Base-by-base conservation (phyloP, 2,888 invertebrate genomes). In the Schizaphis graminum region DNA sequence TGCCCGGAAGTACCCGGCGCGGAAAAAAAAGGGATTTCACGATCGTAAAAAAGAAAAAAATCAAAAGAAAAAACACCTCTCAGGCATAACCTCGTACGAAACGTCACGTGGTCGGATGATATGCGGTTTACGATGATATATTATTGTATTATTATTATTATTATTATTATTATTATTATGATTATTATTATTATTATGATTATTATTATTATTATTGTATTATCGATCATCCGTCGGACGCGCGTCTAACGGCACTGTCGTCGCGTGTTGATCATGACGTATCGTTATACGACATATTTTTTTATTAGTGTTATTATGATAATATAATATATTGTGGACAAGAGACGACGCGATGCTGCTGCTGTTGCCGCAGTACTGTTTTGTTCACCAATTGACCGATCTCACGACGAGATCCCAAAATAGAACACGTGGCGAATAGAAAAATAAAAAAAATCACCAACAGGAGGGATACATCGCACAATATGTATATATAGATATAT, bases 361-460 rank as follows among this genome's bases (percentile, higher is more conserved):
- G n/a, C n/a, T 10, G 28, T 26, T 11, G 85, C 44, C 24, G 85
- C 26, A 28, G 44, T 85, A 77, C 77, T 77, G 85, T 44, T 44
- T 44, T 28, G 41, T 61, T 26, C 44, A 26, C 89, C 89, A 44
- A 90, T 61, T 61, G 89, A 90, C 61, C 61, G 89, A 67, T 67
- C 89, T 61, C 61, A 10, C 61, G 61, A 49, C 89, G 41, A 13
- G 47, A 44, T 90, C 57, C 89, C 47, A n/a, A 90, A 90, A 90
- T 90, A 90, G 89, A 90, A 61, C 41, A 28, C 89, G 41, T 26
- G 41, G 56, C 57, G 26, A 57, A 57, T 44, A 56, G 41, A 7
- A 57, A 5, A 35, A 56, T 26, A 57, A 56, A 89, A 89, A 41
- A 87, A 87, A 49, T 87, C 47, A 53, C n/a, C 49, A 21, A 49